These are phyloP conservation scores for Hyaena hyaena DNA, from an alignment of 2,113 vertebrate genomes.

Conservation along the genomic window DNA sequence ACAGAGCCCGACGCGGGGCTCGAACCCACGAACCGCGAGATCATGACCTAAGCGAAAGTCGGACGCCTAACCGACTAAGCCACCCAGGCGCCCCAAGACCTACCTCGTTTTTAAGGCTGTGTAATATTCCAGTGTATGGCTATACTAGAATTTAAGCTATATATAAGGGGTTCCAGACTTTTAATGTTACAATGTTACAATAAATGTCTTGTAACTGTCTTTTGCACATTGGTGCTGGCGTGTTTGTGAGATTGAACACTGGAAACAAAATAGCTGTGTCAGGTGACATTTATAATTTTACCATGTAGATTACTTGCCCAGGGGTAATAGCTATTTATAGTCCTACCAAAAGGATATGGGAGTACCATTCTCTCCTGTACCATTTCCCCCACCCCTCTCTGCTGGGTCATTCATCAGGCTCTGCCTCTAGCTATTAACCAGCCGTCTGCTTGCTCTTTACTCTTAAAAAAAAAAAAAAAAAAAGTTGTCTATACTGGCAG, in stretches of 20 bases:
- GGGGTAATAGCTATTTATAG: neutral
- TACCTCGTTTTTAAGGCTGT: neutral
- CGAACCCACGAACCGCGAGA: no score
- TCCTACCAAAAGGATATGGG: neutral
- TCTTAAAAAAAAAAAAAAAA: neutral
- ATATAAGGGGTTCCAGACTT: neutral
- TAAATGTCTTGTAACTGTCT: neutral
- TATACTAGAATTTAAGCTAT: neutral
- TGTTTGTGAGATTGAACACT: neutral
- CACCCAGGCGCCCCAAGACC: neutral
- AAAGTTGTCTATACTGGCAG: neutral
- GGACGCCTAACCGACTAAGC: no score
- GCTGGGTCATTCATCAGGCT: neutral
- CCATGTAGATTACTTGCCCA: neutral
- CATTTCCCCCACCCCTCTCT: neutral
- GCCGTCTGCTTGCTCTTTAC: neutral
- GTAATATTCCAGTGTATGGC: neutral
- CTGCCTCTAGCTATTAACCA: neutral
- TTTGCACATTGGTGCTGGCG: neutral
- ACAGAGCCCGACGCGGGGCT: no score
- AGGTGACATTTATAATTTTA: neutral
- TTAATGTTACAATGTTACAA: neutral
- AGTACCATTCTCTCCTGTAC: neutral
- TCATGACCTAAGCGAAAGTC: no score
- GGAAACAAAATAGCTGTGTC: neutral